Base-by-base conservation (phyloP, 2,113 vertebrate genomes). In the Phylloscopus trochilus region DNA sequence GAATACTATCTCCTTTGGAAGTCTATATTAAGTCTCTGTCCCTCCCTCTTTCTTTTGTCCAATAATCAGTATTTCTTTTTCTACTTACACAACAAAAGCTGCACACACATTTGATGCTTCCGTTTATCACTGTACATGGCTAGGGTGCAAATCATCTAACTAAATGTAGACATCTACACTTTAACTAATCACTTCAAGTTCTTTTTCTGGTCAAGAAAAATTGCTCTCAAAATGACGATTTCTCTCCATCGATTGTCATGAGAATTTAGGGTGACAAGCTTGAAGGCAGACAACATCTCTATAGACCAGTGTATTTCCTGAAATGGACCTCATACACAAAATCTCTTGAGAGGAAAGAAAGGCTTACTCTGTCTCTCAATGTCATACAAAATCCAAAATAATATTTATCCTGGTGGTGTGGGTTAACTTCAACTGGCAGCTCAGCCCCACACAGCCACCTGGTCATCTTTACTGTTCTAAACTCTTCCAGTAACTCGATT, bases 371-470 rank as follows among this genome's bases (percentile, higher is more conserved):
- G 31, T 30, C 33, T 72, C n/a, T 79, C 33, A 33, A 10, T 31
- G 15, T 37, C 28, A 37, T 33, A 37, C 2, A 55, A 39, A 60
- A 60, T 62, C 74, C 11, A 73, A 67, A 90, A 86, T 6, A 44
- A 21, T 73, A 24, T 64, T 68, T 35, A 11, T 24, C 11, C 13
- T 35, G 11, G 11, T 28, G 10, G 11, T 72, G 17, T 51, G 35
- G 5, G 8, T 49, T 76, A 67, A 27, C 13, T 26, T 14, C 2
- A 4, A 4, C 1, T 0, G 1, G 12, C 31, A 67, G 13, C 24
- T 79, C 21, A 63, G 27, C 13, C 11, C 15, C n/a, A 49, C 47
- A n/a, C n/a, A 91, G 28, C 1, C 15, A 87, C 27, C 21, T 51
- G 13, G 27, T 6, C 6, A 69, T 41, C 30, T 76, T 68, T 69